Evolutionary conservation across 2,797 vertebrate genomes (phyloP), one percentile per base, ranked within the genome.

Genomic region (Peromyscus melanophrys): DNA sequence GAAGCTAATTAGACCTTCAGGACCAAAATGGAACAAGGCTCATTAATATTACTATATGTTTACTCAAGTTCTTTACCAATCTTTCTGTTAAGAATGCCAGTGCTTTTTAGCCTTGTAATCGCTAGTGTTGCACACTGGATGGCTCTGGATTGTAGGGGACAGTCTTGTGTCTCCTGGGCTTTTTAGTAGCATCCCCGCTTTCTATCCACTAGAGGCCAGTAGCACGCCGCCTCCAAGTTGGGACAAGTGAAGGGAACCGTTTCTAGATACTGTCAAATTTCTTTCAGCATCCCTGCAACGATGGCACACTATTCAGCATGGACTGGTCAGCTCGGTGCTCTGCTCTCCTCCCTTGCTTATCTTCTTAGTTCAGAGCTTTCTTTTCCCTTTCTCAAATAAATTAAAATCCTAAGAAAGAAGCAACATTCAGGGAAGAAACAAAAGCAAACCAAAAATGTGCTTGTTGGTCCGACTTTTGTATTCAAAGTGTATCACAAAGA

Each of bases 171-270:
- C 59, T 29, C 80, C 8, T 65, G 49, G 25, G 37, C 67, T 63
- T 34, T 65, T 77, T 27, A 78, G 59, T 21, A 77, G 67, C 82
- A 88, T 43, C 52, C 23, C 75, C 88, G 55, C 19, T 46, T 93
- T 94, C 89, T 89, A 59, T 57, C 86, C 87, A 94, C 91, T 94
- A 95, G 95, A 88, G 95, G 93, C 55, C 95, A 94, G 95, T 77
- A 97, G 65, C 63, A 93, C 46, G n/a, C 59, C 80, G 81, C 27
- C 43, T 46, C 43, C 59, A 92, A 87, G 49, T 37, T 89, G 84
- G 82, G n/a, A 84, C 12, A 85, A 80, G 17, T 10, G 25, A 83
- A 77, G 59, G 31, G n/a, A 37, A 40, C 71, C 17, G 21, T 76
- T 84, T 77, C 40, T 65, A 93, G 25, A 73, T 83, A 10, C 13